Base-by-base conservation (phyloP, 1,140 invertebrate species). In the Ceratosolen solmsi region DNA sequence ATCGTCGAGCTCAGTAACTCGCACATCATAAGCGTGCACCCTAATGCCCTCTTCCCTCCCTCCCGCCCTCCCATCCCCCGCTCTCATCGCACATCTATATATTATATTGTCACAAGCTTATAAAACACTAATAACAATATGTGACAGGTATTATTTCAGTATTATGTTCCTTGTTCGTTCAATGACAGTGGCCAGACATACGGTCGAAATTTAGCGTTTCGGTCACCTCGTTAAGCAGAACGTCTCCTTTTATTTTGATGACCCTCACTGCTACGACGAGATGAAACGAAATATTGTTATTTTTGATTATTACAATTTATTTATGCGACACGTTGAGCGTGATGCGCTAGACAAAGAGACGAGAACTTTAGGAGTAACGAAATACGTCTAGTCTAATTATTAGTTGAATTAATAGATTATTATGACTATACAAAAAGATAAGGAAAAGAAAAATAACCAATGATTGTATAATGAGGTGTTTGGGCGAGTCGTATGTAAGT, bases 271-370 rank as follows among this genome's bases (percentile, higher is more conserved):
- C 4, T 46, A 49, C 27, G 13, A 68, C 7, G 46, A 22, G 22
- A 76, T 46, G 30, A 20, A 17, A 54, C n/a, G 41, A 51, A 74
- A 68, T 33, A 25, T 60, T 25, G 4, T 80, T 72, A 51, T 77
- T 58, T 77, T 72, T 51, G 0, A 83, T 77, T 74, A 46, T 77
- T 81, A 54, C 30, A 65, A 38, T 83, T 79, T 81, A 75, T 80
- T 80, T 56, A 74, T 46, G 79, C 85, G 77, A 74, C 82, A 85
- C 83, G 85, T 86, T 86, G 82, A 86, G 80, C 84, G 85, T 82
- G 81, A 79, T 74, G 76, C 70, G 70, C 60, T 54, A n/a, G 27
- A 51, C 20, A 17, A n/a, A 11, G 27, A 60, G 8, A 56, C 30
- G n/a, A 51, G 20, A 60, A 51, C n/a, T 73, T 33, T 58, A 51